Evolutionary conservation across 2,888 invertebrate genomes (phyloP), one percentile per base, ranked within the genome.

Genomic region (Ischnus inquisitorius): DNA sequence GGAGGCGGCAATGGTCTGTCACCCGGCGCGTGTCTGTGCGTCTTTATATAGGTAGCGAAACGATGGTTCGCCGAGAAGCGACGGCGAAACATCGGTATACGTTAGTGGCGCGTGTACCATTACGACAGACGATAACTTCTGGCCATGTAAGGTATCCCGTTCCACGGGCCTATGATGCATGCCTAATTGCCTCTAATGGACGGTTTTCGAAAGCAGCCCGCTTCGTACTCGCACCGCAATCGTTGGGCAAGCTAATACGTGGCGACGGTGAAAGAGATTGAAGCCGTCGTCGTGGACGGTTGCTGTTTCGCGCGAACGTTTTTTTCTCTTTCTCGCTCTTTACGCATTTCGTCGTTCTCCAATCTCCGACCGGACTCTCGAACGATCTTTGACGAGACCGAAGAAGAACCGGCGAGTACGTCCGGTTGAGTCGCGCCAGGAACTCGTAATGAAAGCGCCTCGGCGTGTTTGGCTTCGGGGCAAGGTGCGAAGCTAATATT

Each of bases 141-240:
- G 83, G 25, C 88, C 90, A 88, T 90, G 87, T 89, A 90, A 83
- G 88, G 89, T 77, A 88, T 89, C 87, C 87, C 76, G 85, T 85
- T 88, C 84, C 81, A 81, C 85, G 68, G 75, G 82, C 86, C 89
- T 88, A 90, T 89, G 90, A 89, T 89, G 90, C 91, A 90, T 90
- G 87, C 88, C 91, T 90, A 91, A 91, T 90, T 88, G 88, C 88
- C 83, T 82, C 86, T 89, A 90, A 91, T 91, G 87, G 87, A 86
- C 83, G 85, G 85, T 90, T 90, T 90, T 90, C 87, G 88, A 91
- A 90, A 90, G 88, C 85, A 83, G 87, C 76, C 60, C 71, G 80
- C n/a, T 12, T 71, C 64, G 57, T 10, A 34, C 34, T 34, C n/a
- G 41, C 43, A 60, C 25, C 22, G 69, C 10, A n/a, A 16, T n/a